A percentile compares a stretch with the other conserved stretches of the same genome.
Evolutionary conservation across 2,113 vertebrate species (phyloP).

Genomic region (Petromus typicus): DNA sequence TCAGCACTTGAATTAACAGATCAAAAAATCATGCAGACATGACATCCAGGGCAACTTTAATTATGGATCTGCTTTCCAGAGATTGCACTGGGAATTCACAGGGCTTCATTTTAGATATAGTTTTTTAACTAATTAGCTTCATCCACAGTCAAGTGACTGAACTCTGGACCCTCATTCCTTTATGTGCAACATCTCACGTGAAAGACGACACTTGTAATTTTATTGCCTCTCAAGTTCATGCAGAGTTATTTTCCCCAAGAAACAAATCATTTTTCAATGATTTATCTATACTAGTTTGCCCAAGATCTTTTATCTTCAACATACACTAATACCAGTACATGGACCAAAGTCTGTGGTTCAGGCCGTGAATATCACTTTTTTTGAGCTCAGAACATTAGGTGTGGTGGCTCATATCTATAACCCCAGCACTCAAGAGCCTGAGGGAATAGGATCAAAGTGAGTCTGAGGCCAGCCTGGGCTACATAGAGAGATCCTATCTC

Average conservation of each 20-base stretch:
- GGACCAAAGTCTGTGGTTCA: neutral
- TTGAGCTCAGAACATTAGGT: neutral
- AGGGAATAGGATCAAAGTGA: no score
- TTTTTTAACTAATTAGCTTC: neutral
- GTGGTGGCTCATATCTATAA: neutral
- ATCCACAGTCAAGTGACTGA: neutral
- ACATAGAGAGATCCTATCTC: neutral
- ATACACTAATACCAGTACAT: neutral
- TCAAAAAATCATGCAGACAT: neutral
- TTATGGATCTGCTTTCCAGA: neutral
- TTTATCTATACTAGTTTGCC: neutral
- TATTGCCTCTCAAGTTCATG: neutral
- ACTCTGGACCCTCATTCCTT: neutral
- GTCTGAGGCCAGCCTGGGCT: neutral
- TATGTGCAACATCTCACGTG: neutral
- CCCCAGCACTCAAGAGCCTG: neutral
- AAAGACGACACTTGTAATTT: slow-evolving; percentile 6
- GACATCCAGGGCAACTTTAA: neutral
- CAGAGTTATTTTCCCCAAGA: slow-evolving; percentile 27
- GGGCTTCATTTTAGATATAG: neutral
- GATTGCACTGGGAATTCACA: neutral
- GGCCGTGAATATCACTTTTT: slow-evolving; percentile 1
- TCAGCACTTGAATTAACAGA: neutral
- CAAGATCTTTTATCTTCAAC: neutral
- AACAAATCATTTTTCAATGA: neutral